Evolutionary conservation across 1,140 invertebrate species (phyloP), one percentile per base, ranked within the genome.

Genomic region (Caenorhabditis tropicalis): DNA sequence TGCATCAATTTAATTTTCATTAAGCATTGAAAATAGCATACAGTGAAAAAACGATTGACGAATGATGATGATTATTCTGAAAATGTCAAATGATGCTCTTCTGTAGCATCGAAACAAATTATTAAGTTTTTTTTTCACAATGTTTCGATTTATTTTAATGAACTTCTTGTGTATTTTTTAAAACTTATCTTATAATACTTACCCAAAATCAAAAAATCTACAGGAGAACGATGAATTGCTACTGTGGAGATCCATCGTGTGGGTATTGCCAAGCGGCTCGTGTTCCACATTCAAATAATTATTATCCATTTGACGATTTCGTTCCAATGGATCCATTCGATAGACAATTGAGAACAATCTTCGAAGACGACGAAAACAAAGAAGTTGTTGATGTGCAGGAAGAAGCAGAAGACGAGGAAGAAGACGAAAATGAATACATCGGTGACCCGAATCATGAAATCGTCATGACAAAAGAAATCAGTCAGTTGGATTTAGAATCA

Each of bases 221-320:
- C 53, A 10, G 21, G 53, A 56, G 4, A 6, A 12, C 2, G 21
- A 74, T 74, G 65, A 9, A 74, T 46, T 74, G 65, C 9, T 1
- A 4, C 21, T 74, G 65, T 43, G 65, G 65, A 46, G 65, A 74
- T 10, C 65, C 65, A 74, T 74, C 65, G 0, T 74, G 65, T 46
- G 65, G 65, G 3, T 74, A 74, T 43, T 74, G 65, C n/a, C 65
- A 74, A 74, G 65, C 65, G 10, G 65, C 65, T 74, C 65, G 65
- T 24, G n/a, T 2, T 4, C n/a, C 19, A 9, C 4, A 74, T 43
- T 7, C 4, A 27, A 65, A n/a, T 19, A 36, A 65, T 24, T 65
- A 21, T n/a, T 43, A 74, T 46, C 16, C 6, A 21, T 74, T 43
- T 31, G 65, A 46, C 24, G 65, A 43, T 1, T 74, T 43, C 65